Base-by-base conservation (phyloP, 2,113 vertebrate species). In the Glaucidium brasilianum region DNA sequence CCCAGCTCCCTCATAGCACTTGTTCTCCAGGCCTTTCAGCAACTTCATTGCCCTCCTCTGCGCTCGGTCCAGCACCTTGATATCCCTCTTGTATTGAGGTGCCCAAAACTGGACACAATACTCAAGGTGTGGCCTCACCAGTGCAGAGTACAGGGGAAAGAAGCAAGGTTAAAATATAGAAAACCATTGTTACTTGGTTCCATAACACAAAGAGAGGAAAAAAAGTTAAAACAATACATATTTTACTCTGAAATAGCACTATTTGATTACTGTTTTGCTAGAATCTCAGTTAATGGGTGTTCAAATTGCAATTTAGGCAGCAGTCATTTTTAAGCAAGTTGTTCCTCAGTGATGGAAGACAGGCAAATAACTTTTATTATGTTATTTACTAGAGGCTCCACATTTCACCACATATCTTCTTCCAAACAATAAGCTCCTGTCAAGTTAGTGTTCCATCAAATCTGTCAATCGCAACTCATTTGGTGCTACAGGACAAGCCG, bases 401-500 rank as follows among this genome's bases (percentile, higher is more conserved):
- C 20, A 84, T 85, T 82, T 90, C 71, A 79, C 62, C 53, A 88
- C 34, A 37, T 47, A 22, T 55, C 86, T 89, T 77, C 95, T 96
- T 91, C 64, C 90, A 89, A 93, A 95, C 97, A 97, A 93, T 92
- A 93, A 92, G 91, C 73, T 92, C 91, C 93, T 47, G 43, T 97
- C 95, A 93, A 91, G 77, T 93, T 77, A 66, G 32, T 4, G 35
- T 85, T 96, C 96, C 83, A 94, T 97, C 96, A 97, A 60, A 97
- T 92, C 94, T 95, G 96, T 97, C 98, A 96, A 18, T 79, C 95
- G 67, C 72, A 96, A 88, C 92, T 93, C 92, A 95, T 69, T 96
- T 95, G 75, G 90, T n/a, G 9, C 91, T 79, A 93, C 53, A 75
- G 93, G 79, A 95, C 84, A 96, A 97, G 85, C 74, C 12, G 15